Base-by-base conservation (phyloP, 2,113 vertebrate genomes). In the Acrocephalus arundinaceus region DNA sequence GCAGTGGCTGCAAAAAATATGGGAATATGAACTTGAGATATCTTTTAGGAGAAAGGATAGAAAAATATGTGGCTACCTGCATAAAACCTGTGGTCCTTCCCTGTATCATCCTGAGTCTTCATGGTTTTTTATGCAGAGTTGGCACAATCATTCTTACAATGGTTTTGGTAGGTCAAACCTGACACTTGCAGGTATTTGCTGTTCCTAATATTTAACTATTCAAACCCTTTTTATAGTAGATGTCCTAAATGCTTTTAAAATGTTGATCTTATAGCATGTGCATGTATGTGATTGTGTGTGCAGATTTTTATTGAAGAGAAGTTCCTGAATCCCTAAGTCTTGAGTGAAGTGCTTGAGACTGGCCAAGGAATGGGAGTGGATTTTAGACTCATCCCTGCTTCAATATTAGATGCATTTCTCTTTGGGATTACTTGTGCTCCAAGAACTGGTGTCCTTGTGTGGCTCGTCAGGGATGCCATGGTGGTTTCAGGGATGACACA, bases 11-110 rank as follows among this genome's bases (percentile, higher is more conserved):
- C 97, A 97, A 54, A 95, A 94, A 95, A 25, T 70, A 63, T 31
- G 87, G 67, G 72, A 90, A 88, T 66, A 81, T 96, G 93, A 98
- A 96, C 97, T 97, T 97, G 97, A 95, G 95, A 89, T n/a, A 87
- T 81, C 71, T 96, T 88, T 91, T 80, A 80, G 75, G 72, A 65
- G 67, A 67, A 87, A 63, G 54, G 87, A 72, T 28, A 73, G 79
- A 81, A 95, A 96, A 96, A 79, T 79, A 87, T 2, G 11, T 72
- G 48, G n/a, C 79, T 92, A 71, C 87, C 77, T 93, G 59, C 75
- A 92, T 68, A 58, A 84, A 95, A 82, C 37, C 67, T 66, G 58
- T n/a, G 92, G 58, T 55, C 33, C 41, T 66, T 74, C 35, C n/a
- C 19, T 78, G 31, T 31, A 25, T 48, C 72, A 45, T 65, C 65